Evolutionary conservation across 2,888 invertebrate genomes (phyloP), one percentile per base, ranked within the genome.

Genomic region (Torymus texanus): DNA sequence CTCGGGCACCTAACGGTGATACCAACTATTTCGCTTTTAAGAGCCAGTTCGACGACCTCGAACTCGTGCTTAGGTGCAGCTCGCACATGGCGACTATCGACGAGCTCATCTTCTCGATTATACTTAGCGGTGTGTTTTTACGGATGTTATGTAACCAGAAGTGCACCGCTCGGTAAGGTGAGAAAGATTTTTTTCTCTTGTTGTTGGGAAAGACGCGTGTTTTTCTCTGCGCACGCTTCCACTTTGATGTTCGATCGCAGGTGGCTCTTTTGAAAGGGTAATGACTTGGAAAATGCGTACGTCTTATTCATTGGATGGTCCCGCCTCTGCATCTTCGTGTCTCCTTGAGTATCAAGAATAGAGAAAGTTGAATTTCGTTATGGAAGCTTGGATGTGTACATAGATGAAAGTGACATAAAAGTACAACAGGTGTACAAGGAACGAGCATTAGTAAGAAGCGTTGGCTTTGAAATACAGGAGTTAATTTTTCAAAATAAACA

Each of bases 231-330:
- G 29, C 51, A 2, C 16, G 21, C 59, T 77, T 71, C 77, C 65
- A 72, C 77, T 77, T 51, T 59, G 53, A 58, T 72, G 66, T 72
- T 72, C 58, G 66, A 71, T 77, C 73, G 41, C 41, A 51, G 14
- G 14, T 68, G 24, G 41, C 41, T 53, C 68, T 55, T 74, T 74
- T 62, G 13, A 24, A 74, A 58, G 78, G 62, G 67, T 74, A 78
- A 74, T 58, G 78, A 68, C 62, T 78, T 66, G 58, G 78, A 78
- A 74, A 73, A 78, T 68, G n/a, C 13, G 13, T 51, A 68, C 58
- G 65, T 50, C 65, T 51, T 61, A 21, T 65, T 76, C 14, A 41
- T 8, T 41, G 41, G 41, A 41, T 41, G 41, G 41, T 41, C 41
- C 41, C 41, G 41, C 13, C 14, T 12, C 13, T n/a, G 18, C 12